Evolutionary conservation across 2,113 vertebrate species (phyloP).

Genomic region (Tor tambroides): DNA sequence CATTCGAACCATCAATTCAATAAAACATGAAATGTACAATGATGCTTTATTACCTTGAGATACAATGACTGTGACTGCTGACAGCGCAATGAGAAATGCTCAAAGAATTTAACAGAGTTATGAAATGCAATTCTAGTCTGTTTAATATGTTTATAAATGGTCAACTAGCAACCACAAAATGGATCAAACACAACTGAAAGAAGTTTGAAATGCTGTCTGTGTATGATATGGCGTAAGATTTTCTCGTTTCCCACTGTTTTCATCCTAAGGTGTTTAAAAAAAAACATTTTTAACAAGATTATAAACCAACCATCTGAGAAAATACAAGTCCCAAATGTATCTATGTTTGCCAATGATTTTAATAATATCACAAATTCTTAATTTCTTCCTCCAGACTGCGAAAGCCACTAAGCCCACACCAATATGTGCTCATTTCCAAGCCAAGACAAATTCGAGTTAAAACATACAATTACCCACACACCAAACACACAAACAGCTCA

Average conservation of each 20-base stretch:
- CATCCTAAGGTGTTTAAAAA: conserved; percentile 69
- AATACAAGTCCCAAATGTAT: conserved; percentile 59
- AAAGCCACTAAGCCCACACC: conserved; percentile 73
- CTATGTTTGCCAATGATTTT: conserved; percentile 71
- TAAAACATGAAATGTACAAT: conserved; percentile 12
- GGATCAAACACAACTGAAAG: neutral
- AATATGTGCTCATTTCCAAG: conserved; percentile 66
- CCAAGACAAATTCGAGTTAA: conserved; percentile 64
- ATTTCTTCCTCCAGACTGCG: conserved; percentile 61
- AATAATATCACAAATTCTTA: conserved; percentile 69
- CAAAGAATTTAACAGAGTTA: neutral
- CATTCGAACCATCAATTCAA: neutral
- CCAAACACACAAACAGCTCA: neutral
- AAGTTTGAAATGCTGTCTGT: too few species aligned
- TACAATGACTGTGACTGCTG: neutral
- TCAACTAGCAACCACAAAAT: neutral
- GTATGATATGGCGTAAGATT: neutral
- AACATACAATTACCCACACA: conserved; percentile 24
- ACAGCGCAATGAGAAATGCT: conserved; percentile 13
- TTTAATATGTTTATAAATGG: neutral
- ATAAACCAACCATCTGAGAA: conserved; percentile 70
- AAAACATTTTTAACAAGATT: conserved; percentile 67
- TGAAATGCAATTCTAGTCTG: neutral
- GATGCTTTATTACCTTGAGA: neutral
- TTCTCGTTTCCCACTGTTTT: conserved; percentile 48